phyloP scores from a whole-genome alignment of 2,113 vertebrate species.

The Pampusana beccarii region DNA sequence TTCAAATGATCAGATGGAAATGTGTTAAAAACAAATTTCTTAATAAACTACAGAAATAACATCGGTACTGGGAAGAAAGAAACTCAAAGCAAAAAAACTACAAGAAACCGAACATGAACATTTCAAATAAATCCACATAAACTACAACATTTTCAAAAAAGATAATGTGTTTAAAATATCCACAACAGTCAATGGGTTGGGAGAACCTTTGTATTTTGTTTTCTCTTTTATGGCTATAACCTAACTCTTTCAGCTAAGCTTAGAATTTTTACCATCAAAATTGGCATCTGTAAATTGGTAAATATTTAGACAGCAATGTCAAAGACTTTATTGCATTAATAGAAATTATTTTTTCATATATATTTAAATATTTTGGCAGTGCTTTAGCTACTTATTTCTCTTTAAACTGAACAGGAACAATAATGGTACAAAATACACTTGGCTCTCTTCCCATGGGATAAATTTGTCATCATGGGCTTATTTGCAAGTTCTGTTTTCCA shows the following conservation, averaged over 20 bases:
- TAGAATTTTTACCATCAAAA: background rate
- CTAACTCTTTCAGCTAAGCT: background rate
- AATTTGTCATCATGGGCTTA: background rate
- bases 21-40: background rate
- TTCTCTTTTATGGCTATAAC: background rate
- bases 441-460: background rate
- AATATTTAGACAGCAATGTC: background rate
- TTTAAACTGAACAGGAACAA: background rate
- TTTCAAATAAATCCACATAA: background rate
- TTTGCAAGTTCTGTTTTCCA: background rate
- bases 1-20: background rate
- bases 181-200: background rate
- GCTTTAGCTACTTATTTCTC: background rate
- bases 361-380: background rate
- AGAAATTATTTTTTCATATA: background rate
- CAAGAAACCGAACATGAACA: background rate
- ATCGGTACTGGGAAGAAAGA: background rate
- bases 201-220: background rate
- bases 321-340: background rate
- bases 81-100: background rate
- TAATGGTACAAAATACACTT: background rate
- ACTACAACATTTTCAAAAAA: background rate
- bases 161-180: background rate
- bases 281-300: background rate
- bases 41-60: background rate